These are phyloP conservation scores for Cryptocephalus primarius DNA, from an alignment of 2,888 invertebrate species.

Conservation along the genomic window DNA sequence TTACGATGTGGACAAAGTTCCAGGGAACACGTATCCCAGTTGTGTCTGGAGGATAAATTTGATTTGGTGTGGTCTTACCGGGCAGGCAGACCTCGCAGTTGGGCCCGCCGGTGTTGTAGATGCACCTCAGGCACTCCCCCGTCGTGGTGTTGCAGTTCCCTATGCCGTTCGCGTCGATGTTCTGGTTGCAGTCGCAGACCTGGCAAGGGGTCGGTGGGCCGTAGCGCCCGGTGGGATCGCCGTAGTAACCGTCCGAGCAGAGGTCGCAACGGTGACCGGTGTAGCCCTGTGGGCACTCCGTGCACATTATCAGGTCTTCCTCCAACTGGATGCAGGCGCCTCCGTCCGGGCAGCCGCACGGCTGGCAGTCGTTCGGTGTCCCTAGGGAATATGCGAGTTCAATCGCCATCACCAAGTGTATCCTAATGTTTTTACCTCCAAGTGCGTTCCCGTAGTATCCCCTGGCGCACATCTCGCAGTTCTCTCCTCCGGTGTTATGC, in stretches of 20 bases:
- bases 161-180: slow-evolving; percentile 90
- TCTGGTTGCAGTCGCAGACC: slow-evolving; percentile 86
- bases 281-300: slow-evolving; percentile 90
- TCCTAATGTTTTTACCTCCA: slow-evolving; percentile 24
- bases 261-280: slow-evolving; percentile 83
- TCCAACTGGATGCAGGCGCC: slow-evolving; percentile 87
- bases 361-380: slow-evolving; percentile 74
- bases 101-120: slow-evolving; percentile 86
- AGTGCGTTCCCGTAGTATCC: slow-evolving; percentile 95
- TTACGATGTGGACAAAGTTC: too few species aligned
- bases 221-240: slow-evolving; percentile 42
- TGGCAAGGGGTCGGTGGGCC: slow-evolving; percentile 62
- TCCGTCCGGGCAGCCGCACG: slow-evolving; percentile 90
- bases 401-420: neutral
- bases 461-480: slow-evolving; percentile 87
- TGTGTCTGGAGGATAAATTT: too few species aligned
- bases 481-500: slow-evolving; percentile 81
- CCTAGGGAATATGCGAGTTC: slow-evolving; percentile 39
- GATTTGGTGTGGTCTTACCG: slow-evolving; percentile 40
- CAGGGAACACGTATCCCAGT: too few species aligned
- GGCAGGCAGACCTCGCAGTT: slow-evolving; percentile 88
- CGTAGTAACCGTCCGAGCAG: slow-evolving; percentile 82
- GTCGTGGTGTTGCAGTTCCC: slow-evolving; percentile 95
- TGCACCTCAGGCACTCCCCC: slow-evolving; percentile 93
- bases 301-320: slow-evolving; percentile 80